Evolutionary conservation across 2,797 vertebrate species (phyloP).

Genomic region (Sparidentex hasta): DNA sequence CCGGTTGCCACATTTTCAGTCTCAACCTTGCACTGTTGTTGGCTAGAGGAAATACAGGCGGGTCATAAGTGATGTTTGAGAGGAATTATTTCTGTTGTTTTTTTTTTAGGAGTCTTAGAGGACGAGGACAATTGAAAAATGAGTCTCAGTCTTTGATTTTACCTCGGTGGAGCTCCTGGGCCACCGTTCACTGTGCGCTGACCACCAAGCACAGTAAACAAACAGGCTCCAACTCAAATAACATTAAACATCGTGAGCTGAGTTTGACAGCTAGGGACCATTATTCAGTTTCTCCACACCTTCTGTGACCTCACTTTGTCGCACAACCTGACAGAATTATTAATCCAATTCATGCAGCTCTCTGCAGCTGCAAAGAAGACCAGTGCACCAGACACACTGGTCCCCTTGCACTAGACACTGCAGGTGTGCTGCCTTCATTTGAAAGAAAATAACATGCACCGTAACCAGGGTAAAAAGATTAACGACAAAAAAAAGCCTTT

Average conservation of each 20-base stretch:
- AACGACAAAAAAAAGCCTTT: not conserved
- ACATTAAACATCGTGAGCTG: constrained; percentile 42
- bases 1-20: too few species aligned
- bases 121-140: not conserved
- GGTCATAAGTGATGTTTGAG: too few species aligned
- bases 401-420: constrained; percentile 29
- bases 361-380: constrained; percentile 20
- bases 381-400: constrained; percentile 38
- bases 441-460: constrained; percentile 22
- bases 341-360: constrained; percentile 56
- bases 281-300: constrained; percentile 15
- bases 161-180: constrained; percentile 16
- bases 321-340: constrained; percentile 56
- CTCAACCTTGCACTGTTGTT: too few species aligned
- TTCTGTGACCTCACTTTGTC: constrained; percentile 10
- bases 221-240: constrained; percentile 29
- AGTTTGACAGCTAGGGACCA: constrained; percentile 18
- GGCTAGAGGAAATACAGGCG: too few species aligned
- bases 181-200: constrained; percentile 9
- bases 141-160: constrained; percentile 7
- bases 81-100: too few species aligned
- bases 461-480: constrained; percentile 3
- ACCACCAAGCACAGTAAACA: constrained; percentile 36
- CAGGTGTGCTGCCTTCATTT: constrained; percentile 66
- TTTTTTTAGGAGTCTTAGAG: not conserved